phyloP scores from a whole-genome alignment of 2,797 vertebrate species.

The Ficedula albicollis region DNA sequence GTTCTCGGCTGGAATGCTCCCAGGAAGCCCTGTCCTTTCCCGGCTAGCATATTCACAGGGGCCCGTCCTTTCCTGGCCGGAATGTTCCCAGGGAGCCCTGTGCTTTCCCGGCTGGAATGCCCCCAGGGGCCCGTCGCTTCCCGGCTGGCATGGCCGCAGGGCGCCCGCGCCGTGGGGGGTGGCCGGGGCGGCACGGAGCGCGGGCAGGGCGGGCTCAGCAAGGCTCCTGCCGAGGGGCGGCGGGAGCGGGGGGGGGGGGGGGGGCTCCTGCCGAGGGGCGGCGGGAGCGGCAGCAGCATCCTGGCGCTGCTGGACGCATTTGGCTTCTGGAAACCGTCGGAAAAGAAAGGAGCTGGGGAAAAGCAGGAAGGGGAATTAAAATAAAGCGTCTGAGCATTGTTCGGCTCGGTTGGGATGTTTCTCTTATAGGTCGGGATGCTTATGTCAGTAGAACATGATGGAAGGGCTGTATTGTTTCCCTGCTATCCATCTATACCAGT shows the following conservation, averaged over 20 bases:
- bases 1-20: too few relatives aligned
- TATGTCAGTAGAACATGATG: neutral
- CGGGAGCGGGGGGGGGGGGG: neutral
- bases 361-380: neutral
- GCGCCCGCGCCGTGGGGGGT: neutral
- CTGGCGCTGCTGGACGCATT: neutral
- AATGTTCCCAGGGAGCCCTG: rapidly evolving
- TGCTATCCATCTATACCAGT: too few relatives aligned
- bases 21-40: neutral
- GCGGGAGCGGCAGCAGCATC: neutral
- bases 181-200: neutral
- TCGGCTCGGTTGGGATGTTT: neutral
- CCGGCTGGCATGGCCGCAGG: too few relatives aligned
- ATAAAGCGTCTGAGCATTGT: neutral
- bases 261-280: neutral
- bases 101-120: too few relatives aligned
- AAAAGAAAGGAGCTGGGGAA: neutral
- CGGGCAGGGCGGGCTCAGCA: neutral
- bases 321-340: neutral
- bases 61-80: neutral
- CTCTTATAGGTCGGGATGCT: neutral
- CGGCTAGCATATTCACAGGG: neutral
- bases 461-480: neutral
- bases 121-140: neutral
- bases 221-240: neutral